Evolutionary conservation across 2,113 vertebrate genomes (phyloP).

Genomic region (Microcebus griseorufus): DNA sequence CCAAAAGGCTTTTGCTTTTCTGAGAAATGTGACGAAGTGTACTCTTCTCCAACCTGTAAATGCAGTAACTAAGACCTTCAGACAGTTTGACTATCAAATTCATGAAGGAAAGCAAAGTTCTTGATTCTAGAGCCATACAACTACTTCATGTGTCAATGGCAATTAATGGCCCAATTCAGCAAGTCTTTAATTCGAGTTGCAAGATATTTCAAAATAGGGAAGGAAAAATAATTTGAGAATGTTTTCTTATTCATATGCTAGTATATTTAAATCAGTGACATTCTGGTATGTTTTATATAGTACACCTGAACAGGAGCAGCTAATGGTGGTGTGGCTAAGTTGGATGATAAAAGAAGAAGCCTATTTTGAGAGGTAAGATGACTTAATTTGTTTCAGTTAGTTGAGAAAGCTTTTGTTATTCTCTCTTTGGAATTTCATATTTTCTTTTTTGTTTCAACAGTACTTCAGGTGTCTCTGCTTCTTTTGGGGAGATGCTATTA

Average conservation of each 20-base stretch:
- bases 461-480: conserved; percentile 97
- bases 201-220: conserved; percentile 32
- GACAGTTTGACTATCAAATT: background rate
- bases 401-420: background rate
- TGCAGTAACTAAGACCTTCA: background rate
- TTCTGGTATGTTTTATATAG: conserved; percentile 82
- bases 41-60: background rate
- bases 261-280: background rate
- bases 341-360: conserved; percentile 99
- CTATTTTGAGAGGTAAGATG: conserved; percentile 96
- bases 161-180: background rate
- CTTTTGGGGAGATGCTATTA: conserved; percentile 98
- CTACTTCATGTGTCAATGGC: background rate
- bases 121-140: background rate
- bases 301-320: conserved; percentile 96
- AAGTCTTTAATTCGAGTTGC: background rate
- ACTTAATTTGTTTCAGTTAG: background rate
- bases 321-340: conserved; percentile 98
- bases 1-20: conserved; percentile 33
- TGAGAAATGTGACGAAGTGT: background rate
- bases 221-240: conserved; percentile 28
- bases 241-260: background rate
- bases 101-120: conserved; percentile 5
- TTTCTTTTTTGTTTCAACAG: conserved; percentile 82
- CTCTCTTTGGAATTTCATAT: conserved; percentile 28